phyloP scores from a whole-genome alignment of 2,797 vertebrate genomes.

The Oreonectes daqikongensis region DNA sequence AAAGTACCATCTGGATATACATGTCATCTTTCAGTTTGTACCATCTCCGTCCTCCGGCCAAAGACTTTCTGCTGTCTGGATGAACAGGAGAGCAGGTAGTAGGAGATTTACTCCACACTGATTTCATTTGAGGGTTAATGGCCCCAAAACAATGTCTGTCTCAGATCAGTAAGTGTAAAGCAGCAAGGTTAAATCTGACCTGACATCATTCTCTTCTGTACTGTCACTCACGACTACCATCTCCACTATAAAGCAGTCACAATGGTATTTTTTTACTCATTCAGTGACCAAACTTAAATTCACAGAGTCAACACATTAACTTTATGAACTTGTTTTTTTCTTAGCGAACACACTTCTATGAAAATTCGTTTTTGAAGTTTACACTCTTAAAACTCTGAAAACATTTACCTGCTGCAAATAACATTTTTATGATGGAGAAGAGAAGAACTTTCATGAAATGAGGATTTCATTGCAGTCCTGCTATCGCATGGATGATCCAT shows the following conservation, averaged over 20 bases:
- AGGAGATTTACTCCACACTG: constrained; percentile 7
- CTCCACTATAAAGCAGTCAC: neutral
- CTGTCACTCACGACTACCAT: constrained; percentile 19
- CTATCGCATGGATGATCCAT: neutral
- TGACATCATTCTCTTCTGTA: constrained; percentile 34
- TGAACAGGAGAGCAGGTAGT: neutral
- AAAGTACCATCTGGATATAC: neutral
- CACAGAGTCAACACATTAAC: no score
- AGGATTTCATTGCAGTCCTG: neutral
- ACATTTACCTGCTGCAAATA: no score
- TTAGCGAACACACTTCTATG: no score
- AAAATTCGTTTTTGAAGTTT: no score
- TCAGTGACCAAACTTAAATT: no score
- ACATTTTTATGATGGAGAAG: neutral
- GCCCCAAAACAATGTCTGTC: constrained; percentile 24
- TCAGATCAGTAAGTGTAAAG: constrained; percentile 30
- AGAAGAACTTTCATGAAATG: neutral
- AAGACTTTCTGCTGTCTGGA: neutral
- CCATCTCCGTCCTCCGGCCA: neutral
- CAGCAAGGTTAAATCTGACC: constrained; percentile 11
- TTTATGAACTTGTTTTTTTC: no score
- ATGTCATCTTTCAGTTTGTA: neutral
- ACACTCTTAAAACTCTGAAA: no score
- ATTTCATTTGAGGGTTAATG: constrained; percentile 43
- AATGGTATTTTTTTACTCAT: no score